phyloP scores from a whole-genome alignment of 2,888 invertebrate species.

The Tiliacea citrago region DNA sequence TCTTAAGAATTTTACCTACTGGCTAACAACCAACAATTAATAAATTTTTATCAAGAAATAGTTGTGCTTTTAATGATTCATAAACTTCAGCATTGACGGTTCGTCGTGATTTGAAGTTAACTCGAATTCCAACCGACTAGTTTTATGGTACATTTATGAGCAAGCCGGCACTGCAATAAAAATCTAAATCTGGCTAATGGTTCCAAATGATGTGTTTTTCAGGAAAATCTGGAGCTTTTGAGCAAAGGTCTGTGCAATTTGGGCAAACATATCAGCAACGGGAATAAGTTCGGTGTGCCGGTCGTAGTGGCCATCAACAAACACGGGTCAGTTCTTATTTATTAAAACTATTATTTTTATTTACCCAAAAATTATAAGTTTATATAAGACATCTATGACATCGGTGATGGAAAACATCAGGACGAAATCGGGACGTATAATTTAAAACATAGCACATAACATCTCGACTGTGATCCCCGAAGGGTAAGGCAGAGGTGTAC shows the following conservation, averaged over 20 bases:
- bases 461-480: too few relatives aligned
- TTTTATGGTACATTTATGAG: constrained; percentile 32
- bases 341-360: background rate
- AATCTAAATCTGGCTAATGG: constrained; percentile 11
- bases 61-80: constrained; percentile 19
- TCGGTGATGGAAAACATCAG: background rate
- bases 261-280: constrained; percentile 98
- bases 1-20: background rate
- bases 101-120: constrained; percentile 1
- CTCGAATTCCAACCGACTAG: constrained; percentile 4
- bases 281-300: constrained; percentile 96
- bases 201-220: constrained; percentile 62
- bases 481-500: too few relatives aligned
- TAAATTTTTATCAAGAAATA: constrained; percentile 11
- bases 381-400: background rate
- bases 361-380: background rate
- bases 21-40: background rate
- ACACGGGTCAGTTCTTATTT: constrained; percentile 91
- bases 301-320: constrained; percentile 98
- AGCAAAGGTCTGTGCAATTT: constrained; percentile 97
- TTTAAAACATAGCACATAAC: too few relatives aligned
- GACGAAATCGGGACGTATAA: too few relatives aligned
- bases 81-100: constrained; percentile 29
- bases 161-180: background rate
- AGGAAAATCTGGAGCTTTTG: constrained; percentile 97